Conservation (phyloP, 2,113 vertebrate species). For the cattle (Bos taurus) region DNA sequence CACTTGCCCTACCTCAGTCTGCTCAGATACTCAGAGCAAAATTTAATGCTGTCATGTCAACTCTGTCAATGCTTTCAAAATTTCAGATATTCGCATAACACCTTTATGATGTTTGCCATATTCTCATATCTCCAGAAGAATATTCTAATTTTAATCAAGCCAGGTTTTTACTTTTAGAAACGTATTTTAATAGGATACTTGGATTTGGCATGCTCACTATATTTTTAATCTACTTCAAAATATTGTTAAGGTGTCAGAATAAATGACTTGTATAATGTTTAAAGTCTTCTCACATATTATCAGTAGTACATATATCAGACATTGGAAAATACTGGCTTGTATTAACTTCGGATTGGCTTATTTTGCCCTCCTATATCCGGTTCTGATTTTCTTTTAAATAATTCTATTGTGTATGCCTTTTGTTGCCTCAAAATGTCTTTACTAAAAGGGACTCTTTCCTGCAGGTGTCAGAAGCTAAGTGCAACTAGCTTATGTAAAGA, state of each 20-base stretch:
- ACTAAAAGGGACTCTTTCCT: not conserved
- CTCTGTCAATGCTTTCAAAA: not conserved
- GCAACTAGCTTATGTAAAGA: not conserved
- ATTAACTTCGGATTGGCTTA: not conserved
- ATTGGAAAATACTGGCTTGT: not conserved
- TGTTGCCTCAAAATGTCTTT: not conserved
- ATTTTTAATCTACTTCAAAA: slow-evolving; percentile 6
- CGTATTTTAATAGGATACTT: not conserved
- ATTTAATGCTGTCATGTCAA: not conserved
- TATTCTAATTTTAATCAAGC: not conserved
- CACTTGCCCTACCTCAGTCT: not conserved
- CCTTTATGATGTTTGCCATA: not conserved
- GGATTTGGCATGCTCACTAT: not conserved
- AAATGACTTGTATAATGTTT: not conserved
- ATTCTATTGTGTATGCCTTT: not conserved
- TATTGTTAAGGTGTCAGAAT: not conserved
- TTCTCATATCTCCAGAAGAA: not conserved
- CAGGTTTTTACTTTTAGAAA: not conserved
- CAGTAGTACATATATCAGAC: not conserved
- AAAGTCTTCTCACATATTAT: not conserved
- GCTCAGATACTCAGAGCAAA: not conserved
- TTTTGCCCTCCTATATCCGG: not conserved
- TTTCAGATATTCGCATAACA: not conserved
- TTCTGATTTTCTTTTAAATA: slow-evolving; percentile 12
- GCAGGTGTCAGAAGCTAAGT: not conserved